Evolutionary conservation across 35 echinoderm and acorn worm genomes (phyloP).

Genomic region (Apostichopus californicus): DNA sequence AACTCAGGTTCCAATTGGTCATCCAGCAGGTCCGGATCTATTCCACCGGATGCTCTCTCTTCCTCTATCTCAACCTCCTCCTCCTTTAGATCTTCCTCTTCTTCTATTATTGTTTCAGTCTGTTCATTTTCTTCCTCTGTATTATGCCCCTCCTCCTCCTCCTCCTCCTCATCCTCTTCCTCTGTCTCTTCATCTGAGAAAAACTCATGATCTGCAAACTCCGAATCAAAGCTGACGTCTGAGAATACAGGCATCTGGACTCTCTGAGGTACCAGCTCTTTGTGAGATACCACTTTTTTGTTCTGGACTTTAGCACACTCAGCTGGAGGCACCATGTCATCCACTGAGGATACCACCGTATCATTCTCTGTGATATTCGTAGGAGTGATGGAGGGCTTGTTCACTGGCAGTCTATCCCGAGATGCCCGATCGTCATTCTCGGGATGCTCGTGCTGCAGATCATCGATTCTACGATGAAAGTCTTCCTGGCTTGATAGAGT

Average conservation of each 20-base stretch:
- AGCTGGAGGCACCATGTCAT: background rate
- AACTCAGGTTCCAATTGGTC: slow-evolving; percentile 84
- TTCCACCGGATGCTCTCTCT: slow-evolving; percentile 1
- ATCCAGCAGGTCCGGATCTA: slow-evolving; percentile 75
- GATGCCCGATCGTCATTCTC: background rate
- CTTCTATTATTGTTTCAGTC: slow-evolving; percentile 29
- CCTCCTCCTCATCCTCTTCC: background rate
- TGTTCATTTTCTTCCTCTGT: background rate
- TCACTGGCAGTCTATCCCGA: background rate
- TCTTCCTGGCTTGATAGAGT: background rate
- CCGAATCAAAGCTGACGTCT: slow-evolving; percentile 92
- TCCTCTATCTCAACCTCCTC: background rate
- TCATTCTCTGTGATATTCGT: background rate
- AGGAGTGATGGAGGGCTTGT: background rate
- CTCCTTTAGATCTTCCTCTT: background rate
- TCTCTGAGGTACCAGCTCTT: slow-evolving; percentile 30
- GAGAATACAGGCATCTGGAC: slow-evolving; percentile 70
- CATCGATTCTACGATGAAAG: background rate
- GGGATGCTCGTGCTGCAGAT: background rate
- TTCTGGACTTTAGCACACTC: background rate
- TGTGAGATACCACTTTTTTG: background rate
- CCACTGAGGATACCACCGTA: background rate
- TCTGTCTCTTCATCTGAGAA: slow-evolving; percentile 45
- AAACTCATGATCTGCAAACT: slow-evolving; percentile 70
- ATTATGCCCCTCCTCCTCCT: no score